Percentiles rank a stretch among this genome's conserved stretches.
These are phyloP conservation scores for Nothura maculosa DNA, from an alignment of 2,797 vertebrate species.

Conservation along the genomic window DNA sequence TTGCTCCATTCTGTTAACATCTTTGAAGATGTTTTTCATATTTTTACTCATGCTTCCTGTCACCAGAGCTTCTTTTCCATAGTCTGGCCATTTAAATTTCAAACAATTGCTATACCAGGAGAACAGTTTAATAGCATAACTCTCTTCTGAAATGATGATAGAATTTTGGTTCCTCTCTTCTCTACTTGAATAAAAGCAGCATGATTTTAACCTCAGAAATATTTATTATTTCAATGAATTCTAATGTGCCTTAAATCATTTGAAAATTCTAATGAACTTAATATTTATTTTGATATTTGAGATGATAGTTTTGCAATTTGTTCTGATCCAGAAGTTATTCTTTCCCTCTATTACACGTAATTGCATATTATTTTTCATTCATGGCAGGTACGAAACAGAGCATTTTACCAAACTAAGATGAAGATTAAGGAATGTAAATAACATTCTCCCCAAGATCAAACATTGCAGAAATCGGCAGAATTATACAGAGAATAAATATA, in stretches of 20 bases:
- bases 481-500: background rate
- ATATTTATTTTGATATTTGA: conserved; percentile 52
- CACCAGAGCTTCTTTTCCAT: rapidly evolving
- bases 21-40: background rate
- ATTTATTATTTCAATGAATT: background rate
- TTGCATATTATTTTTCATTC: conserved; percentile 28
- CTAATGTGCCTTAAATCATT: background rate
- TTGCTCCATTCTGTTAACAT: rapidly evolving
- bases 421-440: conserved; percentile 4
- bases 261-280: background rate
- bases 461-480: background rate
- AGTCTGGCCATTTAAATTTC: background rate
- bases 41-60: background rate
- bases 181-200: background rate
- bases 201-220: background rate
- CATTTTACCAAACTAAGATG: background rate
- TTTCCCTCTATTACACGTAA: conserved; percentile 13
- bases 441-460: background rate
- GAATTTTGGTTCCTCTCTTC: background rate
- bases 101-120: rapidly evolving
- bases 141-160: background rate
- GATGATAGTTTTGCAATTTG: background rate
- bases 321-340: conserved; percentile 32
- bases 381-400: background rate
- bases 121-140: background rate